Evolutionary conservation across 2,797 vertebrate genomes (phyloP), one percentile per base, ranked within the genome.

Genomic region (Clarias platycephalus): DNA sequence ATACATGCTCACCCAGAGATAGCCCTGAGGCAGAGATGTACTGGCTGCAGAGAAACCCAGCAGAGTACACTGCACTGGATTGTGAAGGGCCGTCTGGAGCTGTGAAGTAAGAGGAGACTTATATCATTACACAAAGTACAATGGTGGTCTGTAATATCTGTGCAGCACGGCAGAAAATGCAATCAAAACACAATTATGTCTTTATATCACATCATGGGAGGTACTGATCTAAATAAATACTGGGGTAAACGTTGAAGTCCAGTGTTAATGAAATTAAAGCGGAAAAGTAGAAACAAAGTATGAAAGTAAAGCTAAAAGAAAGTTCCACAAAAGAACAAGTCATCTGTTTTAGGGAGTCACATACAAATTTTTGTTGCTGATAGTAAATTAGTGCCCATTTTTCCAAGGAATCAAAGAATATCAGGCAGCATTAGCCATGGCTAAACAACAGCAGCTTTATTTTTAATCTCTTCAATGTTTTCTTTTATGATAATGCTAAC

Each of bases 21-120:
- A 97, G 84, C 97, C 97, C 86, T 97, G 97, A 0, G 97, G 97
- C 70, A 98, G 89, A 0, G 96, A 96, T 3, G 96, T 97, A 82
- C 96, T 97, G 89, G 95, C 89, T 0, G 95, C 94, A 0, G 96
- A 97, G 92, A 97, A 97, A n/a, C 96, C 96, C 28, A 97, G 91
- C 85, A 97, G 91, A 0, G 95, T 94, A 87, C 93, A 96, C 91
- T 95, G 96, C 83, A 96, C 96, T 0, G 96, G 96, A 87, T 95
- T 96, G 92, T 97, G 96, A 68, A 97, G 94, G 0, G 95, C 94
- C 0, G 94, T 91, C 0, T 94, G 91, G 0, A 97, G 92, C 96
- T 97, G 88, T 28, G 89, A 78, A 72, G 34, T 64, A 70, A 82
- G 37, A 71, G 4, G 3, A 74, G 57, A 72, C 34, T 60, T 40